phyloP scores from a whole-genome alignment of 2,888 invertebrate genomes.

The Mesorhabditis belari region DNA sequence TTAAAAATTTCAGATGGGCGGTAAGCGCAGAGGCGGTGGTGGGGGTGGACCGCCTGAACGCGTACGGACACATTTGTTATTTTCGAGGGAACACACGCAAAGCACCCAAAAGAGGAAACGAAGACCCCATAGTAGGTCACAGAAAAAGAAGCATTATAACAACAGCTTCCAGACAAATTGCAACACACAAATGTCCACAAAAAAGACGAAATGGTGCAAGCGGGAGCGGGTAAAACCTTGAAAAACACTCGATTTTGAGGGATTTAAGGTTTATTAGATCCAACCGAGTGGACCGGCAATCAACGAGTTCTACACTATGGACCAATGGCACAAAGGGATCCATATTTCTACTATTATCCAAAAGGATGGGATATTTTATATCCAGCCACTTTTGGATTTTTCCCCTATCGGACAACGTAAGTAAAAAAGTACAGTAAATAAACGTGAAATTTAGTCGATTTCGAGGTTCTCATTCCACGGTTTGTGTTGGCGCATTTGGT shows the following conservation, averaged over 20 bases:
- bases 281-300: slow-evolving; percentile 27
- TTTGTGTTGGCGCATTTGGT: slow-evolving; percentile 52
- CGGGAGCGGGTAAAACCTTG: slow-evolving; percentile 28
- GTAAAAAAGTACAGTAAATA: slow-evolving; percentile 3
- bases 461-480: slow-evolving; percentile 48
- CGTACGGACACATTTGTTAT: slow-evolving; percentile 49
- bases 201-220: slow-evolving; percentile 51
- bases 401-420: slow-evolving; percentile 52
- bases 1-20: slow-evolving; percentile 38
- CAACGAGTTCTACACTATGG: slow-evolving; percentile 52
- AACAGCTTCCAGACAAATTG: slow-evolving; percentile 39
- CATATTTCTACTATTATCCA: slow-evolving; percentile 53
- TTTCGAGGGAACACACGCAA: slow-evolving; percentile 42
- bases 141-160: neutral
- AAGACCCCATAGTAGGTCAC: slow-evolving; percentile 45
- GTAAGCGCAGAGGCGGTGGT: slow-evolving; percentile 29
- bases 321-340: slow-evolving; percentile 53
- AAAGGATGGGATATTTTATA: slow-evolving; percentile 54
- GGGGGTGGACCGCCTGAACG: slow-evolving; percentile 37
- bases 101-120: slow-evolving; percentile 45
- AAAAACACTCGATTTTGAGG: neutral
- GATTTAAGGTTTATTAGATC: neutral
- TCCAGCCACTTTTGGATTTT: slow-evolving; percentile 53
- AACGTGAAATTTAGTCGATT: slow-evolving; percentile 41
- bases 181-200: slow-evolving; percentile 45